Evolutionary conservation across 2,888 invertebrate species (phyloP), one percentile per base, ranked within the genome.

Genomic region (Scaptomyza tumidula): DNA sequence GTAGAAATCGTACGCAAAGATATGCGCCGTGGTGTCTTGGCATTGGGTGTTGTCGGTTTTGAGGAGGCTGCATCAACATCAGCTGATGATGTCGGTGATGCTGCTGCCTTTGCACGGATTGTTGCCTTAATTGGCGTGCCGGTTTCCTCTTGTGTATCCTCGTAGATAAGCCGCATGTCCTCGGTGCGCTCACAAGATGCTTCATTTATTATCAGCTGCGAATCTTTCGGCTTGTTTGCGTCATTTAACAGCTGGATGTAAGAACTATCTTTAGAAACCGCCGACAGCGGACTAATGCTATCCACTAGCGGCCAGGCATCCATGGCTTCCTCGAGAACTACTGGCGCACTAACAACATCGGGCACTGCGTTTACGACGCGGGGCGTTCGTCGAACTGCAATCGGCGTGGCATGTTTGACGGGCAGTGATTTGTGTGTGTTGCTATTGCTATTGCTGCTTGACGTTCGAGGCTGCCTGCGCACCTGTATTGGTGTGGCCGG

Each of bases 1-100:
- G 96, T 96, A 3, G 96, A 96, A 39, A 97, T 91, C 1, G 96
- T 96, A 27, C 96, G 96, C 60, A 97, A 94, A 71, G 94, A 94
- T 5, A 96, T 95, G 71, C 96, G 92, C 16, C 96, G 91, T 0
- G 95, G 95, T 0, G 94, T 94, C 90, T 94, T 95, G 0, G 71
- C 76, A 33, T 78, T 87, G 3, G 85, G 80, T 43, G 90, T 90
- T 1, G 70, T 65, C 44, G 78, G 85, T 16, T 86, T 84, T 14
- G 73, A 72, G 24, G 77, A 84, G 81, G 63, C 14, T 14, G 14
- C 9, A 7, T 14, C 9, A 9, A 6, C 78, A 69, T 16, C 33
- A 63, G 31, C 6, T 7, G 46, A 1, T 11, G 19, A 29, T 35
- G 35, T 10, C 16, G 19, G 14, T 19, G 46, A 10, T 31, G 56